These are phyloP conservation scores for Caligus rogercresseyi DNA, from an alignment of 1,140 invertebrate species.

Conservation along the genomic window DNA sequence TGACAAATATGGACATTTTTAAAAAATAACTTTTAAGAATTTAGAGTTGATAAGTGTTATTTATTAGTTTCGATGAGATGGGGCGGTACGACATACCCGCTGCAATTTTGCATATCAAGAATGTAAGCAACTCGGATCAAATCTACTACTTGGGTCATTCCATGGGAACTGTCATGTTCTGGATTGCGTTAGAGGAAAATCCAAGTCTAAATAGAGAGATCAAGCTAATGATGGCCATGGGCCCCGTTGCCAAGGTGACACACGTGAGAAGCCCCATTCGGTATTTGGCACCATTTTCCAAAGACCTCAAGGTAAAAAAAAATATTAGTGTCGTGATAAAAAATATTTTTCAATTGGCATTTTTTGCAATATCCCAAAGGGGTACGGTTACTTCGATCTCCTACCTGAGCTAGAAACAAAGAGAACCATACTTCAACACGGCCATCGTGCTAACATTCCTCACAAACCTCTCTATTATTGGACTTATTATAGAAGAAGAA, in stretches of 20 bases:
- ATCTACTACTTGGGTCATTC: slow-evolving; percentile 48
- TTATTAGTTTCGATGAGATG: slow-evolving; percentile 48
- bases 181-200: slow-evolving; percentile 36
- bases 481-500: too few relatives aligned
- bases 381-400: too few relatives aligned
- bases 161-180: slow-evolving; percentile 40
- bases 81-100: slow-evolving; percentile 49
- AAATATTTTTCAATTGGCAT: too few relatives aligned
- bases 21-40: too few relatives aligned
- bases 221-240: slow-evolving; percentile 35
- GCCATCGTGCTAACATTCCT: too few relatives aligned
- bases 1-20: too few relatives aligned
- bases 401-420: too few relatives aligned
- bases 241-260: slow-evolving; percentile 50
- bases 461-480: too few relatives aligned
- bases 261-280: slow-evolving; percentile 45
- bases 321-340: too few relatives aligned
- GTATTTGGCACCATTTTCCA: slow-evolving; percentile 28
- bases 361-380: too few relatives aligned
- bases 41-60: too few relatives aligned
- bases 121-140: slow-evolving; percentile 37
- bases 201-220: slow-evolving; percentile 40
- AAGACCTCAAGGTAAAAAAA: slow-evolving; percentile 28
- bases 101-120: slow-evolving; percentile 40
- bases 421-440: too few relatives aligned